Base-by-base conservation (phyloP, 1,140 invertebrate genomes). In the Zaprionus capensis region DNA sequence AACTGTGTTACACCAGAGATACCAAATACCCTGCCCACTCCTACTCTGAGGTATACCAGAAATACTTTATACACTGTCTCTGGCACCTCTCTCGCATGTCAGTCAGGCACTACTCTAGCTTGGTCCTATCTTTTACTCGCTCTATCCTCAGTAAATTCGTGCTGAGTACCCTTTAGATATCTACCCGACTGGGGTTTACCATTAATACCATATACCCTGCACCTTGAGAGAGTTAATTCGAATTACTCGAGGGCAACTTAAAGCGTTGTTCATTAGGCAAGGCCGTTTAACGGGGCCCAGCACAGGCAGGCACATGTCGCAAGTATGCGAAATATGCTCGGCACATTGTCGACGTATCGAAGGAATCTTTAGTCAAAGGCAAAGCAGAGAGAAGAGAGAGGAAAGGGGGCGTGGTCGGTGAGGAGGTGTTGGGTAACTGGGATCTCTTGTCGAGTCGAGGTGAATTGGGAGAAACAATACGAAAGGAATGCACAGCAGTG, bases 381-480 rank as follows among this genome's bases (percentile, higher is more conserved):
- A 49, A 17, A 49, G n/a, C 1, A n/a, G 11, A n/a, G 53, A 17
- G 11, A 7, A 7, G 41, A 5, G 28, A 4, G 2, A 7, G 41
- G 41, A n/a, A n/a, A n/a, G n/a, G n/a, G 28, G 4, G 5, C n/a
- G 20, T 20, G 14, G 26, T 26, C 24, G 26, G 26, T 6, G 28
- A 31, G 28, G 7, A 31, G 31, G 31, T 31, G 31, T 31, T 31
- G 31, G 31, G 31, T 34, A 34, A 34, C 31, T 34, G 31, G 31
- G 31, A 34, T 34, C 31, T 34, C 31, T 34, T 34, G 31, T 34
- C 31, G 31, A 34, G 67, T 31, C 67, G 56, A 17, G n/a, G 53
- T 70, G 81, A 81, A 83, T 70, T 76, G 78, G 80, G 71, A 24
- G 78, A 86, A 86, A 86, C 82, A 87, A 87, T 88, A 75, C 71